Conservation (phyloP, 2,797 vertebrate genomes). For the Danio albolineatus region DNA sequence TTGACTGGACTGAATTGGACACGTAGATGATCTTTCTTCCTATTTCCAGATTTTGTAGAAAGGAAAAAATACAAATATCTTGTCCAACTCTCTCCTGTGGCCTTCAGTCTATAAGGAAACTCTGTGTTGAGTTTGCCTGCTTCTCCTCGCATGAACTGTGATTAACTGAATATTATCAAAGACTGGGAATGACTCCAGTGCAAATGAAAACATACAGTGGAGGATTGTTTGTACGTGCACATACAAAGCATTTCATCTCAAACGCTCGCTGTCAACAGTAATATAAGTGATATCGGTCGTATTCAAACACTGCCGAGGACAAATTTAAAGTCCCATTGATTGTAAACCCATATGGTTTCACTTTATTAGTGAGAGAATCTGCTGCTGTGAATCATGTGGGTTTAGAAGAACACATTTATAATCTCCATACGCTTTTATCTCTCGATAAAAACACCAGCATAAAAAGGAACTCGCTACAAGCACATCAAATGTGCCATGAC, state of each 20-base stretch:
- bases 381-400: not conserved
- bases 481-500: not conserved
- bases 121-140: not conserved
- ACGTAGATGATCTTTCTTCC: not conserved
- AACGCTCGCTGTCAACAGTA: not conserved
- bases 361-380: not conserved
- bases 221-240: not conserved
- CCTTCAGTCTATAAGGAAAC: not conserved
- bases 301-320: not conserved
- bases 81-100: not conserved
- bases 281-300: not conserved
- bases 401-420: not conserved
- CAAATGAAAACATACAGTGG: conserved; percentile 2
- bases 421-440: not conserved
- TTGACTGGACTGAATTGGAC: not conserved
- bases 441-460: not conserved
- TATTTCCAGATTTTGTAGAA: not conserved
- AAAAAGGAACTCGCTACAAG: not conserved
- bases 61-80: not conserved
- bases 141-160: conserved; percentile 3
- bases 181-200: conserved; percentile 9
- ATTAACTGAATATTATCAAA: conserved; percentile 10
- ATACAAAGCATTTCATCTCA: not conserved
- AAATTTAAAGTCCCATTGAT: not conserved
- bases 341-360: conserved; percentile 15